Conservation (phyloP, 2,113 vertebrate species). For the Nematolebias whitei region DNA sequence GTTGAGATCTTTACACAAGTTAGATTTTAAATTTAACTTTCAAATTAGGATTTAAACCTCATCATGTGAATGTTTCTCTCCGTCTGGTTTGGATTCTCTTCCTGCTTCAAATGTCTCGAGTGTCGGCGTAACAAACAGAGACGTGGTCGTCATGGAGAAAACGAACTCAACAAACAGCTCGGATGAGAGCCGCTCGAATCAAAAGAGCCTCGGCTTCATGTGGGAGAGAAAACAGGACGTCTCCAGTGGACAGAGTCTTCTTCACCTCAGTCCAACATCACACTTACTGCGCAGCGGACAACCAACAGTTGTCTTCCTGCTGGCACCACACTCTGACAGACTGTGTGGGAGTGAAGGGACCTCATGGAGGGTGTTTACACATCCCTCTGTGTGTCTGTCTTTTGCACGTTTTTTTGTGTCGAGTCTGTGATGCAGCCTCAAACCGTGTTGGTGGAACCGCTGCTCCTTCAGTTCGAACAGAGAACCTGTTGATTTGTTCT, state of each 20-base stretch:
- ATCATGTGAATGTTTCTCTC: neutral
- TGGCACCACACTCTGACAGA: slow-evolving; percentile 30
- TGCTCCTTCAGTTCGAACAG: neutral
- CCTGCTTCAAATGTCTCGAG: neutral
- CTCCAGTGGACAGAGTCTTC: slow-evolving; percentile 28
- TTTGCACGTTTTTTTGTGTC: no score
- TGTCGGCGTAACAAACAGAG: neutral
- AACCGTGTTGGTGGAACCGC: neutral
- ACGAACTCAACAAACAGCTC: slow-evolving; percentile 18
- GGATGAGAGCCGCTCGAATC: slow-evolving; percentile 23
- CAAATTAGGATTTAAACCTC: neutral
- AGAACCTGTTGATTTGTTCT: slow-evolving; percentile 9
- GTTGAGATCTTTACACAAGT: no score
- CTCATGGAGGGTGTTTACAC: neutral
- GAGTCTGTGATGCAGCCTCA: slow-evolving; percentile 44
- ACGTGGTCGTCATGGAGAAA: slow-evolving; percentile 8
- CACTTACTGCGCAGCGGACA: slow-evolving; percentile 55
- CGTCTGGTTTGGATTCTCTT: neutral
- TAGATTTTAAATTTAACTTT: neutral
- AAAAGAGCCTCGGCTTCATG: slow-evolving; percentile 5
- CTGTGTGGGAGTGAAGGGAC: slow-evolving; percentile 18
- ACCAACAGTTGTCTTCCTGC: slow-evolving; percentile 27
- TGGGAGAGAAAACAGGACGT: slow-evolving; percentile 20
- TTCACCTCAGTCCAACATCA: slow-evolving; percentile 46
- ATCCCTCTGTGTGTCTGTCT: no score